Percentiles rank a stretch among this genome's conserved stretches.
phyloP scores from a whole-genome alignment of 2,797 vertebrate genomes.

The Amblyraja radiata region DNA sequence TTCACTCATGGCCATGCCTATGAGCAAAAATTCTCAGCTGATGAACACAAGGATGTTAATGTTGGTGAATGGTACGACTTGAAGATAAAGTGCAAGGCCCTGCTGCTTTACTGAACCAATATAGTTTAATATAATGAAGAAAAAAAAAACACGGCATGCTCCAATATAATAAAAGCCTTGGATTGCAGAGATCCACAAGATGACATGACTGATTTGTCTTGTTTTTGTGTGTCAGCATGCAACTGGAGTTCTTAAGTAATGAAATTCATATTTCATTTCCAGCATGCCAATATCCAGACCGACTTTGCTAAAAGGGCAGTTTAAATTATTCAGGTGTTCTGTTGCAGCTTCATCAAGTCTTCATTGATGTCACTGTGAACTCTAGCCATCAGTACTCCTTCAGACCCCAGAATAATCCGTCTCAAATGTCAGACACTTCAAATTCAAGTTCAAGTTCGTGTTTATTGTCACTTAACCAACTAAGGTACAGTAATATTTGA shows the following conservation, averaged over 20 bases:
- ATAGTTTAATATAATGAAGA: neutral
- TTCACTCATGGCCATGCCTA: neutral
- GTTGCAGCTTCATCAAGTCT: conserved; percentile 9
- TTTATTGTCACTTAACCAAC: too few species aligned
- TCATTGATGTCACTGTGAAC: conserved; percentile 25
- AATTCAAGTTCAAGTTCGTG: too few species aligned
- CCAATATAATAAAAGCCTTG: neutral
- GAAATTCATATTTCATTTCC: conserved; percentile 33
- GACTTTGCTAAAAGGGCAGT: conserved; percentile 22
- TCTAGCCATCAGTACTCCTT: neutral
- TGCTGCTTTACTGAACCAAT: conserved; percentile 4
- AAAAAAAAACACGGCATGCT: neutral
- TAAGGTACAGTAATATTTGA: too few species aligned
- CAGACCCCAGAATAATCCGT: neutral
- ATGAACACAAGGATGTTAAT: neutral
- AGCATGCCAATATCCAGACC: neutral
- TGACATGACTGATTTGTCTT: conserved; percentile 3
- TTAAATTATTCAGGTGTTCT: conserved; percentile 30
- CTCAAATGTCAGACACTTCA: neutral
- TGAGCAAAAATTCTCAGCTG: conserved; percentile 8
- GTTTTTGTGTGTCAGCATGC: neutral
- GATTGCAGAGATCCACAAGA: neutral
- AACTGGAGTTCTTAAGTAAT: conserved; percentile 8
- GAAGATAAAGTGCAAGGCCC: neutral
- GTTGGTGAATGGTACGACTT: neutral